phyloP scores from a whole-genome alignment of 2,113 vertebrate species.

The Tinamus guttatus region DNA sequence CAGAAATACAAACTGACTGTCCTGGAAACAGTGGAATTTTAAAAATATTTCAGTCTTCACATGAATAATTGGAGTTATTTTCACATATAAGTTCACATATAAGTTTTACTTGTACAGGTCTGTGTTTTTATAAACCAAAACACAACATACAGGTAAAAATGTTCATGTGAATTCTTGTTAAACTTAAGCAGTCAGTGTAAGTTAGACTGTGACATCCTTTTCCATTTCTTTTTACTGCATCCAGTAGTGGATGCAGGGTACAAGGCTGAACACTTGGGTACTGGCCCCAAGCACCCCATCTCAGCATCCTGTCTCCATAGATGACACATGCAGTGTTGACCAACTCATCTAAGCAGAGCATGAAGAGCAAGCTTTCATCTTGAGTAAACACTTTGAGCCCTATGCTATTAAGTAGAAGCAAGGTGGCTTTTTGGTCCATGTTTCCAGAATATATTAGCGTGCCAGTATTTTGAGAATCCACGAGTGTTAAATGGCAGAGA shows the following conservation, averaged over 20 bases:
- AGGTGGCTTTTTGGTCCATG: background rate
- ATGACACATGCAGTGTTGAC: fast-evolving
- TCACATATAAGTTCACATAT: background rate
- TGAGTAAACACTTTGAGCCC: background rate
- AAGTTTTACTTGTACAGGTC: background rate
- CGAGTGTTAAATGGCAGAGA: background rate
- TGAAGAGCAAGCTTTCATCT: background rate
- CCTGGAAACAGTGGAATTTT: background rate
- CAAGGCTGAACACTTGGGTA: background rate
- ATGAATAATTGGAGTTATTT: background rate
- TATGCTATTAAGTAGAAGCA: background rate
- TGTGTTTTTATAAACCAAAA: background rate
- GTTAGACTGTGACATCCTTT: background rate
- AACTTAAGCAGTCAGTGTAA: background rate
- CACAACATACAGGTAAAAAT: background rate
- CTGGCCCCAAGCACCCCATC: fast-evolving
- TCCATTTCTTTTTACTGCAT: background rate
- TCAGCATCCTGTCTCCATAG: background rate
- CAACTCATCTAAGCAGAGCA: background rate
- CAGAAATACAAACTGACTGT: background rate
- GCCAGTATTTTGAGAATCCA: background rate
- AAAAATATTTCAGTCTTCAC: background rate
- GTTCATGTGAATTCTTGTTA: background rate
- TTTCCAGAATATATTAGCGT: background rate
- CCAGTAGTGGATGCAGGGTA: background rate